These are phyloP conservation scores for Pygmarrhopalites habei DNA, from an alignment of 1,140 invertebrate genomes.

Conservation along the genomic window DNA sequence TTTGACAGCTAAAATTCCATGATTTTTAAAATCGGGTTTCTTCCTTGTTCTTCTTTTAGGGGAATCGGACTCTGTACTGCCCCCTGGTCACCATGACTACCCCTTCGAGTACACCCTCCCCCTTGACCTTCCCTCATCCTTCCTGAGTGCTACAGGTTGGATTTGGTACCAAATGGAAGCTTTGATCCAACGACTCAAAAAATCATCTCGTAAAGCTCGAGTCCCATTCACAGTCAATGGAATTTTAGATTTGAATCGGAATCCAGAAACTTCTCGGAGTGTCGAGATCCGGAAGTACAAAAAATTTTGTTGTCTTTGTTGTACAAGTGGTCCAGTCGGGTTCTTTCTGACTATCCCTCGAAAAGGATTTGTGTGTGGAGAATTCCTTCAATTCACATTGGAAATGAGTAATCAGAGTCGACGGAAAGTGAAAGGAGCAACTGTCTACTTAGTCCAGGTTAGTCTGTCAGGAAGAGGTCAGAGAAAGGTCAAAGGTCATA, in stretches of 20 bases:
- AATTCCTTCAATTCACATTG: constrained; percentile 39
- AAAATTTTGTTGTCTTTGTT: constrained; percentile 51
- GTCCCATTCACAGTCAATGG: constrained; percentile 75
- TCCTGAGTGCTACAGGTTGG: constrained; percentile 46
- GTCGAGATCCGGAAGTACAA: constrained; percentile 50
- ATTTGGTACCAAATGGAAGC: constrained; percentile 56
- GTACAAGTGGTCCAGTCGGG: constrained; percentile 49
- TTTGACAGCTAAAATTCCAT: background rate
- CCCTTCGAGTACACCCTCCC: constrained; percentile 48
- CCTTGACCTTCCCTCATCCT: constrained; percentile 47
- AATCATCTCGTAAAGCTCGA: constrained; percentile 76
- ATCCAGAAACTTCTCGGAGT: constrained; percentile 48
- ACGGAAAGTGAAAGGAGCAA: background rate
- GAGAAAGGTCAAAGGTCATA: too few relatives aligned
- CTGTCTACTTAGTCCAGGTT: constrained; percentile 18
- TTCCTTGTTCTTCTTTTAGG: constrained; percentile 1
- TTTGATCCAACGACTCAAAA: constrained; percentile 75
- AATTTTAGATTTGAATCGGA: constrained; percentile 72
- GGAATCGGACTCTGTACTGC: background rate
- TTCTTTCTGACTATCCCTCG: constrained; percentile 43
- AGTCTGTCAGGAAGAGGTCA: too few relatives aligned
- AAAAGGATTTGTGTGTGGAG: constrained; percentile 36
- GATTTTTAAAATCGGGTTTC: background rate
- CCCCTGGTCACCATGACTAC: constrained; percentile 45
- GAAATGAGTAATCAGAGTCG: constrained; percentile 27